Evolutionary conservation across 2,888 invertebrate species (phyloP), one percentile per base, ranked within the genome.

Genomic region (Nymphalis polychloros): DNA sequence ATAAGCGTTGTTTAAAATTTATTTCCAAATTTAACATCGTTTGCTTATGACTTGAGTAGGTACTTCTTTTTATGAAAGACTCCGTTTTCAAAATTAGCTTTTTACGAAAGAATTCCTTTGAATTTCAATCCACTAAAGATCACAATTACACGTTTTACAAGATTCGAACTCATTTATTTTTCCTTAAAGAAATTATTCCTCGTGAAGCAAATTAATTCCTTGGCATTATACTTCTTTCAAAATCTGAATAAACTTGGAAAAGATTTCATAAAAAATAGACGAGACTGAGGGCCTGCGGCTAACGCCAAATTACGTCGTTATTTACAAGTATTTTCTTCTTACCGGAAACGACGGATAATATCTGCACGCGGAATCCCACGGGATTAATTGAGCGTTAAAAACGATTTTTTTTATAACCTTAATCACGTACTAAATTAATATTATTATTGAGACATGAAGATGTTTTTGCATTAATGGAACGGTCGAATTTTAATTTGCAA

Each of bases 251-350:
- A 90, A 88, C 86, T 89, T 85, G 84, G 86, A 85, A 84, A 84
- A 87, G 87, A 88, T 88, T 91, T 90, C 84, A 84, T 84, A 88
- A 74, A 88, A 90, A 88, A 86, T 84, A 88, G 82, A 85, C 79
- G 85, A 79, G 57, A 79, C 81, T 77, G 78, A 78, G 79, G 72
- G 89, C 90, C 89, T 75, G 88, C 86, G 90, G 91, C 90, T 83
- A 85, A 77, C 80, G 81, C 83, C 84, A 90, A 92, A 92, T 92
- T 91, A 88, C 89, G 80, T 88, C 85, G 86, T 89, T 91, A 90
- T 89, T 89, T 90, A 87, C 89, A 86, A 86, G 85, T 83, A 84
- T 84, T 84, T 84, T 79, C 74, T 79, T 80, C 74, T 76, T 78
- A 69, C 64, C 68, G 64, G 66, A 31, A 69, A 73, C 61, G 50